Conservation (phyloP, 2,888 invertebrate genomes). For the Sinopyrophorus schimmeli region DNA sequence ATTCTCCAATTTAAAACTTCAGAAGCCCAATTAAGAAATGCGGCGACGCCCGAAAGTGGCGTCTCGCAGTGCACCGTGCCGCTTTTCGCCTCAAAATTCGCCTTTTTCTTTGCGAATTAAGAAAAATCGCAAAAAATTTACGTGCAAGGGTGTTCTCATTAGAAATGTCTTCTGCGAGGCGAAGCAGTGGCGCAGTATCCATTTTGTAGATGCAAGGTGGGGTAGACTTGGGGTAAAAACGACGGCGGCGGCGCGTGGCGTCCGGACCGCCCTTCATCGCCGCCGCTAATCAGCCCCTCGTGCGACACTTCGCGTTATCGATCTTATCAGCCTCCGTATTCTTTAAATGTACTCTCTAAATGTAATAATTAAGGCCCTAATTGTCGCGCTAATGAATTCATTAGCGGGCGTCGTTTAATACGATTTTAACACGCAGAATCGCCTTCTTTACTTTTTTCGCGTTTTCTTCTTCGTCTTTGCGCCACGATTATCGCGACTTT, state of each 20-base stretch:
- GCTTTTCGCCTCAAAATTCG: no score
- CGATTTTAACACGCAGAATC: no score
- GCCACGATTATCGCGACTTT: no score
- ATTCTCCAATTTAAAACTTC: no score
- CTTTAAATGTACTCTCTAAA: slow-evolving; percentile 17
- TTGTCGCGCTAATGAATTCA: slow-evolving; percentile 13
- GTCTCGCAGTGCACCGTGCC: no score
- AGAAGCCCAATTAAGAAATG: no score
- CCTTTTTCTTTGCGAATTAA: no score
- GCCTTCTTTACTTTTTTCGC: no score
- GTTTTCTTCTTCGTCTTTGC: no score
- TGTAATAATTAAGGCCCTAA: slow-evolving; percentile 25
- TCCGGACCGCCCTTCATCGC: slow-evolving; percentile 46
- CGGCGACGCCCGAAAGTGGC: no score
- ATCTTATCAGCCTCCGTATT: slow-evolving; percentile 46
- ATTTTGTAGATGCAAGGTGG: slow-evolving; percentile 37
- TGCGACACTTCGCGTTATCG: slow-evolving; percentile 52
- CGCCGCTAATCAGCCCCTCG: slow-evolving; percentile 50
- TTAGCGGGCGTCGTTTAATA: no score
- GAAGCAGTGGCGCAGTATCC: slow-evolving; percentile 45
- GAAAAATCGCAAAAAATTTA: no score
- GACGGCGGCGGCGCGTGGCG: slow-evolving; percentile 46
- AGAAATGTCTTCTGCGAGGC: slow-evolving; percentile 45
- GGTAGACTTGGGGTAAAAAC: slow-evolving; percentile 34
- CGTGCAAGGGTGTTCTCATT: slow-evolving; percentile 40